Percentiles rank a stretch among this genome's conserved stretches.
Evolutionary conservation across 2,888 invertebrate genomes (phyloP).

Genomic region (Leptopilina syphax): DNA sequence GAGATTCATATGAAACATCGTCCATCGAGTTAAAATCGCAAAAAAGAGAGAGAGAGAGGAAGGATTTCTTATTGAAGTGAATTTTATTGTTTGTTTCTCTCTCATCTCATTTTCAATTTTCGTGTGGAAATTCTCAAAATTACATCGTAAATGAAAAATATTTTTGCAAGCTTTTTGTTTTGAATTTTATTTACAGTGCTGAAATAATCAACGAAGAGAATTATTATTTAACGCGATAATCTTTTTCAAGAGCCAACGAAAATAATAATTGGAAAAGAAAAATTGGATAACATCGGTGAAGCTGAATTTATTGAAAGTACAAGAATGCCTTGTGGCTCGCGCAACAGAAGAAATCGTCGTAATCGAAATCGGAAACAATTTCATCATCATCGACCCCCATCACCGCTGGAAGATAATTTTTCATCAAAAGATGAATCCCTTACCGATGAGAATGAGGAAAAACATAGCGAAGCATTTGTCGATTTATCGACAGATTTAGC

Average conservation of each 20-base stretch:
- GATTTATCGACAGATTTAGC: background rate
- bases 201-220: too few relatives aligned
- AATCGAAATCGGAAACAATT: conserved; percentile 63
- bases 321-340: conserved; percentile 65
- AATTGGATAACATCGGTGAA: conserved; percentile 43
- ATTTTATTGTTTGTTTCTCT: background rate
- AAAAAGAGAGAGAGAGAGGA: background rate
- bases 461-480: too few relatives aligned
- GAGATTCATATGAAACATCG: conserved; percentile 27
- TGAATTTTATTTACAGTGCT: too few relatives aligned
- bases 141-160: background rate
- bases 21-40: conserved; percentile 10
- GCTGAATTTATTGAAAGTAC: conserved; percentile 38
- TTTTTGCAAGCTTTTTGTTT: too few relatives aligned
- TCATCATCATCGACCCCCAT: conserved; percentile 46
- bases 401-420: conserved; percentile 44
- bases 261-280: conserved; percentile 19
- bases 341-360: conserved; percentile 65
- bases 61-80: background rate
- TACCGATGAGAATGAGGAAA: conserved; percentile 4
- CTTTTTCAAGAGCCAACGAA: conserved; percentile 18
- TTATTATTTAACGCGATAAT: background rate
- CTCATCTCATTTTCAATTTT: background rate
- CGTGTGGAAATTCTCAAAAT: background rate
- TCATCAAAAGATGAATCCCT: conserved; percentile 40